A percentile compares a stretch with the other conserved stretches of the same genome.
These are phyloP conservation scores for Metalampra italica DNA, from an alignment of 2,888 invertebrate species.

Conservation along the genomic window DNA sequence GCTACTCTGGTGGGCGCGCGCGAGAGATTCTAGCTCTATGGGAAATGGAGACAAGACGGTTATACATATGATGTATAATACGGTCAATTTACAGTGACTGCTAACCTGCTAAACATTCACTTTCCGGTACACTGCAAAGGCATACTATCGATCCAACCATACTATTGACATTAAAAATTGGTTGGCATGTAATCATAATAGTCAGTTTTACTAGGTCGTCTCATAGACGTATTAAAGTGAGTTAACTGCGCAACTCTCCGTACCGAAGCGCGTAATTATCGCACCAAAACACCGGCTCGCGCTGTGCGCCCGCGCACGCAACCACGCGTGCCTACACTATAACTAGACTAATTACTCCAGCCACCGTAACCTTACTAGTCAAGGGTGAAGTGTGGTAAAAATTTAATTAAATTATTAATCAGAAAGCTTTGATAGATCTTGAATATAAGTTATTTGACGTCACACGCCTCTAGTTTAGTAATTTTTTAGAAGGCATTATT, in stretches of 20 bases:
- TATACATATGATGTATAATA: no score
- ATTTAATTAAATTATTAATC: conserved; percentile 24
- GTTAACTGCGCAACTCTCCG: conserved; percentile 49
- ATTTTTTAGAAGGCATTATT: no score
- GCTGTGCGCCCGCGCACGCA: conserved; percentile 44
- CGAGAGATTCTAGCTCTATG: no score
- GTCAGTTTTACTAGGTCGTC: conserved; percentile 50
- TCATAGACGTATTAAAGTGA: conserved; percentile 27
- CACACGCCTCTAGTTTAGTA: no score
- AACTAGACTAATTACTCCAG: conserved; percentile 50
- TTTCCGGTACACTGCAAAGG: no score
- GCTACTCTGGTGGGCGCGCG: no score
- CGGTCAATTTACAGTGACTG: no score
- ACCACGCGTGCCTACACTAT: conserved; percentile 45
- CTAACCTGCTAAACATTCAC: no score
- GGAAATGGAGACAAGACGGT: no score
- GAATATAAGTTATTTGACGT: not conserved
- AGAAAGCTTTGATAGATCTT: conserved; percentile 10
- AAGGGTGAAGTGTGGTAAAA: conserved; percentile 38
- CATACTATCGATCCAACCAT: not conserved
- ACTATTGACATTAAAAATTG: not conserved
- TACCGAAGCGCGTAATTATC: conserved; percentile 54
- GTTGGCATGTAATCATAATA: conserved; percentile 1
- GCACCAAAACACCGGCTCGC: conserved; percentile 37
- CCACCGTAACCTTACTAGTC: conserved; percentile 47